phyloP scores from a whole-genome alignment of 2,797 vertebrate species.

The Eulemur coronatus region DNA sequence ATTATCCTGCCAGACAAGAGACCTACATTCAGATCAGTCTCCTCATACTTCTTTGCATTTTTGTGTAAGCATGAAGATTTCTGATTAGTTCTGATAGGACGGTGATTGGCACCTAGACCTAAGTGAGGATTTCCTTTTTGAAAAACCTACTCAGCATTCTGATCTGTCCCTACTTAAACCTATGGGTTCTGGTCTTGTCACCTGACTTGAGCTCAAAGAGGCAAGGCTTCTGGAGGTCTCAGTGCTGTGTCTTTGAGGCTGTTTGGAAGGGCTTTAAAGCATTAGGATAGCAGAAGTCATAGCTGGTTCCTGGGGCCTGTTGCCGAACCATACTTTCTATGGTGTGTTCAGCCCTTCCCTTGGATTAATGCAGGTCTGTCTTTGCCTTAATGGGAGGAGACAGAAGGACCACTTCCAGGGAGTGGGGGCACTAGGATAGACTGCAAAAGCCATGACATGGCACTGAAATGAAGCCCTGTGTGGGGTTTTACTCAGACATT shows the following conservation, averaged over 20 bases:
- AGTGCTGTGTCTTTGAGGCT: background rate
- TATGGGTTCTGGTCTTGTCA: background rate
- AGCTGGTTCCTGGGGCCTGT: background rate
- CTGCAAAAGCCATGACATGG: background rate
- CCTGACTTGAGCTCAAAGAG: background rate
- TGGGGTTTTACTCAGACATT: background rate
- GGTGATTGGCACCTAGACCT: background rate
- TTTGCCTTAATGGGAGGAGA: background rate
- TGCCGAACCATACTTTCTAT: background rate
- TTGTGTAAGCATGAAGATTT: background rate
- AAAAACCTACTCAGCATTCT: background rate
- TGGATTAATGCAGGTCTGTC: background rate
- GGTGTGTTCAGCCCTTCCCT: background rate
- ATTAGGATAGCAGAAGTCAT: background rate
- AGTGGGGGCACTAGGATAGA: background rate
- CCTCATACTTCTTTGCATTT: background rate
- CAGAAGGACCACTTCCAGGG: background rate
- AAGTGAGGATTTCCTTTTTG: background rate
- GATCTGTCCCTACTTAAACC: background rate
- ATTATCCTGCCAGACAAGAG: background rate
- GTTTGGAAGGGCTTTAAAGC: rapidly evolving
- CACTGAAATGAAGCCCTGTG: background rate
- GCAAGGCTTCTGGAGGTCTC: background rate
- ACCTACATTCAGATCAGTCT: background rate
- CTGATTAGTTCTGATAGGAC: background rate